A percentile compares a stretch with the other conserved stretches of the same genome.
Conservation (phyloP, 92 coral and sea anemone genomes). For the Parazoanthus darwini region DNA sequence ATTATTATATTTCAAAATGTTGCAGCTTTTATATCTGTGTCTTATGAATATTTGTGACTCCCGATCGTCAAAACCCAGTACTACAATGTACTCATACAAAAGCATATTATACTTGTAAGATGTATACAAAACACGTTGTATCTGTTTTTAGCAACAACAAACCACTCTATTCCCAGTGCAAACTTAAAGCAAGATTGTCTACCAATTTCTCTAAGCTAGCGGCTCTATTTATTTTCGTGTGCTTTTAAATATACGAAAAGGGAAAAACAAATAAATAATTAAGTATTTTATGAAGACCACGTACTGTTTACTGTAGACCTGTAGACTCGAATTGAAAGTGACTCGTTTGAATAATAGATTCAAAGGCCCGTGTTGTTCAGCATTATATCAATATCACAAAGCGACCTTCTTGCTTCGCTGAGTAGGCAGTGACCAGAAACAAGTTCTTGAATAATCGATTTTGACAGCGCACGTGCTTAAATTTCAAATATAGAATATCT, state of each 20-base stretch:
- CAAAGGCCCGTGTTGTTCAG: neutral
- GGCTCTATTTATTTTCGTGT: conserved; percentile 1
- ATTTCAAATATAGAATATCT: neutral
- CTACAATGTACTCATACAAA: neutral
- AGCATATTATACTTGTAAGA: neutral
- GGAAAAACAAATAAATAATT: conserved; percentile 12
- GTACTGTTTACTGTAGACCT: neutral
- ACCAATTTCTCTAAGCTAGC: neutral
- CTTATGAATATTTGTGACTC: neutral
- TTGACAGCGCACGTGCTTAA: neutral
- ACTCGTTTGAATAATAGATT: neutral
- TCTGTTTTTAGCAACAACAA: too few species aligned
- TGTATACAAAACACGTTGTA: neutral
- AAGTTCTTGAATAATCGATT: neutral
- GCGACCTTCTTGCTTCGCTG: neutral
- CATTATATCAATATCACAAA: neutral
- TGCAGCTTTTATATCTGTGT: neutral
- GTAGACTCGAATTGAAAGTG: neutral
- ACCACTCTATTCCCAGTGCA: too few species aligned
- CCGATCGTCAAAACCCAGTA: neutral
- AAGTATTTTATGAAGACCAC: neutral
- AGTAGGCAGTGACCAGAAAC: conserved; percentile 8
- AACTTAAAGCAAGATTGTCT: neutral
- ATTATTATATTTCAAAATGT: neutral
- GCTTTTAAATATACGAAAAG: neutral